Percentiles rank a stretch among this genome's conserved stretches.
Evolutionary conservation across 2,888 invertebrate species (phyloP).

Genomic region (Yponomeuta sedellus): DNA sequence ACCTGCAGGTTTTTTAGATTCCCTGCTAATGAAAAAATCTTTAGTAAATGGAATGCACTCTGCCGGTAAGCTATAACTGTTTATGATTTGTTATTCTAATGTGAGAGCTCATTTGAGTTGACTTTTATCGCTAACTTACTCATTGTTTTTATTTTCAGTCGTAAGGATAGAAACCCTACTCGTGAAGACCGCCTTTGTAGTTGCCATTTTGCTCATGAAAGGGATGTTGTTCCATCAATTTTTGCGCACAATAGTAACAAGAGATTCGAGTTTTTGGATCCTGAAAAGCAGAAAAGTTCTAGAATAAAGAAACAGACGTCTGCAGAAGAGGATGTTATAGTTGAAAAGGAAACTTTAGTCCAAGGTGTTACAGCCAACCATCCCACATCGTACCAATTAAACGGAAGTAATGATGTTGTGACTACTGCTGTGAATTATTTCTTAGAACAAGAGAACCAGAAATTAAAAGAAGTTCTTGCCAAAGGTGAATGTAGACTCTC

Average conservation of each 20-base stretch:
- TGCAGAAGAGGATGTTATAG: too few relatives aligned
- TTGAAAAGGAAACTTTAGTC: too few relatives aligned
- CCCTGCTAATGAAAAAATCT: not conserved
- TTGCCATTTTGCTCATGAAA: not conserved
- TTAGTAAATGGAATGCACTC: not conserved
- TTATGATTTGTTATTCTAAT: too few relatives aligned
- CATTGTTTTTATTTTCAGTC: not conserved
- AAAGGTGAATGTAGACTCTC: not conserved
- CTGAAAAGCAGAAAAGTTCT: not conserved
- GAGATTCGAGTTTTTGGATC: not conserved
- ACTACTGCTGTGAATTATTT: not conserved
- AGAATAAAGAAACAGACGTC: too few relatives aligned
- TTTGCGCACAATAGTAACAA: not conserved
- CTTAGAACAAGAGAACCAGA: not conserved
- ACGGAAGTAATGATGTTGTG: not conserved
- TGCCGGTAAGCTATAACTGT: too few relatives aligned
- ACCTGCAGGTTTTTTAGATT: conserved; percentile 3
- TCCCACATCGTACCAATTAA: not conserved
- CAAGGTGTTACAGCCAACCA: too few relatives aligned
- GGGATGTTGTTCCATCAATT: not conserved
- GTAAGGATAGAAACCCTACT: not conserved
- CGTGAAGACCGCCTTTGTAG: conserved; percentile 1
- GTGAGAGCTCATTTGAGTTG: too few relatives aligned
- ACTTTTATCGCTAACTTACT: not conserved
- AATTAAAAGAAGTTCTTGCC: not conserved